Conservation (phyloP, 2,797 vertebrate species). For the Poeciliopsis gracilis region DNA sequence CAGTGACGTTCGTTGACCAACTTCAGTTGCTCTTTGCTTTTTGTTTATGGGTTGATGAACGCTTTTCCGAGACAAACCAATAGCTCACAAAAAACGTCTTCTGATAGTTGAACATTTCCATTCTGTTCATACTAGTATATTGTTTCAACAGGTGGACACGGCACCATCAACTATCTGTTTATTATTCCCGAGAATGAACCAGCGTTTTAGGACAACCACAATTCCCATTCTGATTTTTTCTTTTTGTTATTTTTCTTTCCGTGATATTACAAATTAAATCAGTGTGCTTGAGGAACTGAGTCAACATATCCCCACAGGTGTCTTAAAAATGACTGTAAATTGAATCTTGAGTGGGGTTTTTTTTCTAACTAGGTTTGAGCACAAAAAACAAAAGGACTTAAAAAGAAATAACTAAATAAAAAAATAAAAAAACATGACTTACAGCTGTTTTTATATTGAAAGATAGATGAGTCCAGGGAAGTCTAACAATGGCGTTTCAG, state of each 20-base stretch:
- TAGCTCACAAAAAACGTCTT: not conserved
- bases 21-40: not conserved
- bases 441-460: slow-evolving; percentile 2
- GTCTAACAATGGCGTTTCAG: slow-evolving; percentile 10
- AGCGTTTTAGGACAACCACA: not conserved
- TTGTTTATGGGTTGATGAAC: not conserved
- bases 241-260: not conserved
- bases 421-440: not conserved
- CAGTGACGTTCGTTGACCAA: not conserved
- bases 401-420: not conserved
- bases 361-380: not conserved
- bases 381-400: not conserved
- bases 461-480: slow-evolving; percentile 14
- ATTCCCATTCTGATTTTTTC: not conserved
- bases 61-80: not conserved
- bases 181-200: not conserved
- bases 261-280: not conserved
- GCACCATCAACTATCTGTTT: not conserved
- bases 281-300: not conserved
- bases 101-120: not conserved
- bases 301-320: not conserved
- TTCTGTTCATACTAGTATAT: not conserved
- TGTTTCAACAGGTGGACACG: not conserved
- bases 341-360: not conserved
- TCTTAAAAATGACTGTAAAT: not conserved